A percentile compares a stretch with the other conserved stretches of the same genome.
These are phyloP conservation scores for Tyrophagus putrescentiae DNA, from an alignment of 1,140 invertebrate genomes.

Conservation along the genomic window DNA sequence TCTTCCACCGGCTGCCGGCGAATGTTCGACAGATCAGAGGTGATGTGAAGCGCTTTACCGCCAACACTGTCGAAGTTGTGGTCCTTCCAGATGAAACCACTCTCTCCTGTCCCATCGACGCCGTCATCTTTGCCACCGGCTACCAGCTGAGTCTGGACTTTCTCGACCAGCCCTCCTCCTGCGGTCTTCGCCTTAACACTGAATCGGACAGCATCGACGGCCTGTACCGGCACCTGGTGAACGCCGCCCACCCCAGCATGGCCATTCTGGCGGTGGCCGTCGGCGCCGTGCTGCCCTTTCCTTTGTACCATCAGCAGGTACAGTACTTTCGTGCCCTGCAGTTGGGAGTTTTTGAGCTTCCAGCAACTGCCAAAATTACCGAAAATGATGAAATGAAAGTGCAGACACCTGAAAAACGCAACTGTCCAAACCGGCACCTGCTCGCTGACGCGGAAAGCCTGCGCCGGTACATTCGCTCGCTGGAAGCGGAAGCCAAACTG, in stretches of 20 bases:
- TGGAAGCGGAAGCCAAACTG: too few species aligned
- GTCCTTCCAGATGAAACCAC: too few species aligned
- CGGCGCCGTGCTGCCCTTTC: conserved; percentile 60
- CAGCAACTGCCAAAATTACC: too few species aligned
- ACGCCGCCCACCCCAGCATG: conserved; percentile 57
- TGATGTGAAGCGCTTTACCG: conserved; percentile 1
- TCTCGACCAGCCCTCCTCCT: conserved; percentile 26
- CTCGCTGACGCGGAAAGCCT: too few species aligned
- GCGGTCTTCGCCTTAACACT: conserved; percentile 44
- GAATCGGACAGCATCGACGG: conserved; percentile 56
- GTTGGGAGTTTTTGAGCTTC: too few species aligned
- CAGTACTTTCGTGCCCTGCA: too few species aligned
- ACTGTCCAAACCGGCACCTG: too few species aligned
- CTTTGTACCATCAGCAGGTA: conserved; percentile 73
- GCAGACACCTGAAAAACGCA: too few species aligned
- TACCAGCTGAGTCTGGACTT: conserved; percentile 35
- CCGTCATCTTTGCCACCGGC: conserved; percentile 37
- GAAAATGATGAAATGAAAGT: too few species aligned
- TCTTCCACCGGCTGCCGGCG: neutral
- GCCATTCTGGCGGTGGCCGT: conserved; percentile 65
- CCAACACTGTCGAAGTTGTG: neutral
- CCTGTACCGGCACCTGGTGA: conserved; percentile 70
- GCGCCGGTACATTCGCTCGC: too few species aligned
- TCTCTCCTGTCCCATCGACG: conserved; percentile 31
- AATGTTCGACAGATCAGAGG: neutral